phyloP scores from a whole-genome alignment of 1,140 invertebrate genomes.

The Ceratina calcarata region DNA sequence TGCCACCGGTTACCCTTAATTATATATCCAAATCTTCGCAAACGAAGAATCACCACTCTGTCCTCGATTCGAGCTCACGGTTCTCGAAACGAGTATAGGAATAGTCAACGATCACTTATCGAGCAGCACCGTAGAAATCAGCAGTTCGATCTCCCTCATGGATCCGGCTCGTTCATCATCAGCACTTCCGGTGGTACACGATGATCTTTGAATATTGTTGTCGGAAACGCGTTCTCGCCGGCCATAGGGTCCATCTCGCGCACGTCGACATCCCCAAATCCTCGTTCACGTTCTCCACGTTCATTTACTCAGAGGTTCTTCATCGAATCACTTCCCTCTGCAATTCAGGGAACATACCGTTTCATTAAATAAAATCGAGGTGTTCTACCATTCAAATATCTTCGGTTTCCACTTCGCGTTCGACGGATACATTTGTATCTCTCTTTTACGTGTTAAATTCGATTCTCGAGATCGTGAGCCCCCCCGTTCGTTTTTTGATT shows the following conservation, averaged over 20 bases:
- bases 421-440: background rate
- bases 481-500: background rate
- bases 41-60: background rate
- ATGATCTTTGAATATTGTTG: background rate
- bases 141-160: conserved; percentile 35
- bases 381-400: background rate
- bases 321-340: background rate
- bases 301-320: background rate
- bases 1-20: background rate
- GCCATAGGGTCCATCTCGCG: conserved; percentile 55
- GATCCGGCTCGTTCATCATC: conserved; percentile 47
- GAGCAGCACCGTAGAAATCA: conserved; percentile 1
- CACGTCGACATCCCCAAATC: conserved; percentile 55
- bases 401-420: background rate
- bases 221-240: conserved; percentile 61
- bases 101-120: conserved; percentile 15
- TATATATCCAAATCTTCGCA: conserved; percentile 1
- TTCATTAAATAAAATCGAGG: background rate
- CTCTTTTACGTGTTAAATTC: background rate
- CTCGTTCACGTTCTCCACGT: background rate
- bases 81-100: background rate
- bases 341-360: background rate
- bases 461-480: no score
- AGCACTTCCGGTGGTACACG: conserved; percentile 43
- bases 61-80: no score